Percentiles rank a stretch among this genome's conserved stretches.
These are phyloP conservation scores for Brachionus koreanus DNA, from an alignment of 1,140 invertebrate genomes.

Conservation along the genomic window DNA sequence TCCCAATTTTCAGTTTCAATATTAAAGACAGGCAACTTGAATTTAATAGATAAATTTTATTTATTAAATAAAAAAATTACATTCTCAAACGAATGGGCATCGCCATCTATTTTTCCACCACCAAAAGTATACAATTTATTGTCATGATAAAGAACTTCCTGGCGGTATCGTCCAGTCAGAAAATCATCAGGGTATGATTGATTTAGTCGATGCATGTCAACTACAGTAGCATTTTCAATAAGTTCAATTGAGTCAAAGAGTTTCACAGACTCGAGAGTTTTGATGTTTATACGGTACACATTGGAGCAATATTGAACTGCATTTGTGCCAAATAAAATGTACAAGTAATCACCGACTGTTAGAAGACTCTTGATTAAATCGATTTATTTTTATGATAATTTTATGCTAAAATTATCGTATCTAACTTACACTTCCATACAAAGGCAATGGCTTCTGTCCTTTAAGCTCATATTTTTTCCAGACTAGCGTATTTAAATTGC, in stretches of 20 bases:
- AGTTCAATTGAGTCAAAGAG: slow-evolving; percentile 16
- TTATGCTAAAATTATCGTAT: not conserved
- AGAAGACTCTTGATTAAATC: slow-evolving; percentile 13
- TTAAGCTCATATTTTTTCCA: slow-evolving; percentile 17
- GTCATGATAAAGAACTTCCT: slow-evolving; percentile 8
- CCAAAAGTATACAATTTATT: slow-evolving; percentile 43
- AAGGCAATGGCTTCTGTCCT: not conserved
- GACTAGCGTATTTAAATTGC: slow-evolving; percentile 28
- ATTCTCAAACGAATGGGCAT: not conserved
- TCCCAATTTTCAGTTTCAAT: slow-evolving; percentile 29
- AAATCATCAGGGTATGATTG: slow-evolving; percentile 5
- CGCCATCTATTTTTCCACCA: slow-evolving; percentile 35
- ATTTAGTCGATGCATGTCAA: not conserved
- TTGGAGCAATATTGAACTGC: slow-evolving; percentile 18
- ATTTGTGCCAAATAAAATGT: slow-evolving; percentile 44
- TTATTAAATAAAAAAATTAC: not conserved
- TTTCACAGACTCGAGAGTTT: slow-evolving; percentile 17
- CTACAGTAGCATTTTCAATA: not conserved
- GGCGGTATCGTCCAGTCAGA: not conserved
- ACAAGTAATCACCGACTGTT: not conserved
- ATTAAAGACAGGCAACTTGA: slow-evolving; percentile 42
- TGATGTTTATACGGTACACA: slow-evolving; percentile 23
- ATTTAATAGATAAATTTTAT: not conserved
- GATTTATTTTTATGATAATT: no score
- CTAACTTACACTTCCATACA: slow-evolving; percentile 21